Conservation (phyloP, 2,888 invertebrate species). For the Calameuta pallipes region DNA sequence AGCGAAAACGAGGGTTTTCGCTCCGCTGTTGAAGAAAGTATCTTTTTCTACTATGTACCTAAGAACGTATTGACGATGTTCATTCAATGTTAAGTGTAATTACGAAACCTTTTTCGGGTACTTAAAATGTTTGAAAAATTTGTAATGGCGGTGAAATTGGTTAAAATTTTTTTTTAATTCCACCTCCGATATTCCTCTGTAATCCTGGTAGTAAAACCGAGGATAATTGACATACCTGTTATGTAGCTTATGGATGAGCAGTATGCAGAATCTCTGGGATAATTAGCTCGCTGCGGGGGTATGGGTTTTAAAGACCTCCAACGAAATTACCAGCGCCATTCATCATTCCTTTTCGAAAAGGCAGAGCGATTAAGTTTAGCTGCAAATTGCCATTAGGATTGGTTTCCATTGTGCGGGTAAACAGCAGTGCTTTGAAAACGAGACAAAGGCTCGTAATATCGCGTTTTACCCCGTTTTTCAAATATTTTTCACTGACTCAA, state of each 20-base stretch:
- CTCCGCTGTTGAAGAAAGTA: too few species aligned
- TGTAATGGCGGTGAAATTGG: background rate
- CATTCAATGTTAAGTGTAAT: background rate
- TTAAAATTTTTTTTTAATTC: conserved; percentile 9
- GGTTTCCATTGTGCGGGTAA: background rate
- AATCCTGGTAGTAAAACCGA: conserved; percentile 37
- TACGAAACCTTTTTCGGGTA: background rate
- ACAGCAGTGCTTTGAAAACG: background rate
- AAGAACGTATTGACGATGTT: background rate
- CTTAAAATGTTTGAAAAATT: background rate
- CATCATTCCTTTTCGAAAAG: background rate
- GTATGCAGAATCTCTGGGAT: conserved; percentile 21
- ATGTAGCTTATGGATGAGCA: background rate
- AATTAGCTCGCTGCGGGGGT: conserved; percentile 25
- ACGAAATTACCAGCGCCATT: background rate
- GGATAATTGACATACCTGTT: conserved; percentile 37
- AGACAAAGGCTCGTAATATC: background rate
- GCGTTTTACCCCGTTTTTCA: background rate
- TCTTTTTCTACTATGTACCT: background rate
- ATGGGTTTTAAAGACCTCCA: background rate
- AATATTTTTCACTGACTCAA: background rate
- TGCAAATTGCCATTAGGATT: background rate
- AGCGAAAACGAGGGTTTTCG: too few species aligned
- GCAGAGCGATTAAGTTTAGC: background rate
- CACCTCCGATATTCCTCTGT: conserved; percentile 37